Evolutionary conservation across 1,140 invertebrate genomes (phyloP), one percentile per base, ranked within the genome.

Genomic region (Pachypsylla venusta): DNA sequence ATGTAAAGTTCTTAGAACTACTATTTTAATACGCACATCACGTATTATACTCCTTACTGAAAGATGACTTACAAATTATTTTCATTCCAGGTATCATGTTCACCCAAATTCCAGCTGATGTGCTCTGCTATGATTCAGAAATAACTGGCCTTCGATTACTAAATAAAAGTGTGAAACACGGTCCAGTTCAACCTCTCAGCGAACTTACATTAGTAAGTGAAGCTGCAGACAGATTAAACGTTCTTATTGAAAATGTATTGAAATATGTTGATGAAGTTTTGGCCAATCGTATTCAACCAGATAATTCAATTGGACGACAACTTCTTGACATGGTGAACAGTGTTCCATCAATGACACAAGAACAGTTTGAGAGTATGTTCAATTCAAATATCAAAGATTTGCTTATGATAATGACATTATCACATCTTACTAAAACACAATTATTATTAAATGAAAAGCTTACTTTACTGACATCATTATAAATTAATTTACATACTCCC

Each of bases 341-440:
- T 25, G 83, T 94, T 56, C 93, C 93, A 19, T 86, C 90, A 69
- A 90, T 96, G 79, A 81, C 81, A 19, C 79, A 81, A 30, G 88
- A 93, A 68, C 84, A 93, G 68, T 95, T 97, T 72, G 89, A 92
- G 22, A 82, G 89, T 62, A 94, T 96, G 87, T 85, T 97, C 68
- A 95, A 93, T 67, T 87, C 89, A 63, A 93, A 93, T 70, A 87
- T 96, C 67, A 96, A 96, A 80, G 93, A 98, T 78, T 78, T 97
- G 60, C 75, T 98, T 42, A 95, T 97, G 93, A 92, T 97, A 53
- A 84, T 94, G 63, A 94, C 93, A 35, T 76, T 98, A 24, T 89
- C 92, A 7, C 93, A 97, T 70, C 76, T 98, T n/a, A 93, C 93
- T 62, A 92, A 93, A 75, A 93, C 91, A 5, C 93, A 98, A 74